phyloP scores from a whole-genome alignment of 2,797 vertebrate species.

The Eulemur albifrons region DNA sequence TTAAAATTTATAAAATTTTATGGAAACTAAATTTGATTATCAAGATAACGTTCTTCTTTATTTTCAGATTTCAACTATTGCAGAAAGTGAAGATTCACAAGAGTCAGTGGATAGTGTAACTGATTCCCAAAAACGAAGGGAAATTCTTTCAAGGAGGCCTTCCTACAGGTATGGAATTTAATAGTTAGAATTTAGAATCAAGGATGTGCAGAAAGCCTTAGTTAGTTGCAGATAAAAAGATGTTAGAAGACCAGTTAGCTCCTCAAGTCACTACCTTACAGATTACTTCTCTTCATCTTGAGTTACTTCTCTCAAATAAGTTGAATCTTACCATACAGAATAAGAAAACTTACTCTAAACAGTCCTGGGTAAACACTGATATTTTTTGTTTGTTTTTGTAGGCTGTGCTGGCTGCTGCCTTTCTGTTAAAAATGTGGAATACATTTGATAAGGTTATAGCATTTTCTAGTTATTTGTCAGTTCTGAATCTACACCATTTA shows the following conservation, averaged over 20 bases:
- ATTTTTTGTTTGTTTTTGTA: slow-evolving; percentile 29
- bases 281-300: neutral
- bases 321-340: neutral
- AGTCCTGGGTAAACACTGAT: neutral
- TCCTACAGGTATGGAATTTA: slow-evolving; percentile 93
- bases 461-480: slow-evolving; percentile 20
- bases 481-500: neutral
- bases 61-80: slow-evolving; percentile 96
- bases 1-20: slow-evolving; percentile 35
- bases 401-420: neutral
- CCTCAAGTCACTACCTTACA: neutral
- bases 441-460: neutral
- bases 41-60: slow-evolving; percentile 74
- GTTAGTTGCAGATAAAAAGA: neutral
- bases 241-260: neutral
- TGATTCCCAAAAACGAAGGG: slow-evolving; percentile 98
- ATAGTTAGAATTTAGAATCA: neutral
- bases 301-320: slow-evolving; percentile 26
- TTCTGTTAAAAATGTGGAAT: slow-evolving; percentile 47
- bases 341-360: neutral
- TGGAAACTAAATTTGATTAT: slow-evolving; percentile 67
- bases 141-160: slow-evolving; percentile 97
- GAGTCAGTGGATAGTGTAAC: slow-evolving; percentile 99
- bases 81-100: slow-evolving; percentile 98
- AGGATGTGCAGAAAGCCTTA: neutral